phyloP scores from a whole-genome alignment of 2,113 vertebrate genomes.

The Lamprologus speciosus region DNA sequence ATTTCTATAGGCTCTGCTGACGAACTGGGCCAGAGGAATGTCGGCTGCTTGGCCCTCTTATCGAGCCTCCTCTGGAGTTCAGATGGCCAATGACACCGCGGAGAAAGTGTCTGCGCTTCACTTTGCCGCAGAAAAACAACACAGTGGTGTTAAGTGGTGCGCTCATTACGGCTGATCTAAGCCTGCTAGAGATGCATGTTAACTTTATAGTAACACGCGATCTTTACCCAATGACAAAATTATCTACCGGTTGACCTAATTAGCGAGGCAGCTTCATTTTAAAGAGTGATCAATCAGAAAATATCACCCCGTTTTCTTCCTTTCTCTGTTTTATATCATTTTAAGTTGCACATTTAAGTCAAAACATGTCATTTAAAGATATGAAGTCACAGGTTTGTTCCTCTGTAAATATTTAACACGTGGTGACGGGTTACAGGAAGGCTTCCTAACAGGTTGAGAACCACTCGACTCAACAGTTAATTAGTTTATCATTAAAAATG shows the following conservation, averaged over 20 bases:
- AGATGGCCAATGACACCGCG: conserved; percentile 57
- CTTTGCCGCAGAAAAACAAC: background rate
- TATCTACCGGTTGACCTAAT: background rate
- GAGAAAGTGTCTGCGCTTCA: conserved; percentile 8
- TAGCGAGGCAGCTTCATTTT: background rate
- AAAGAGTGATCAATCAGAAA: background rate
- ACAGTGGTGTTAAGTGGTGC: background rate
- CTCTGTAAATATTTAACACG: background rate
- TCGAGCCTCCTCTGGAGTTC: conserved; percentile 50
- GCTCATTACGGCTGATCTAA: background rate
- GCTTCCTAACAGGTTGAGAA: background rate
- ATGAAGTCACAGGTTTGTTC: background rate
- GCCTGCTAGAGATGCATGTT: background rate
- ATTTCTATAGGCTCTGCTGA: conserved; percentile 64
- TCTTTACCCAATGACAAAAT: background rate
- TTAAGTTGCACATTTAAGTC: background rate
- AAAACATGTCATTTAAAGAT: background rate
- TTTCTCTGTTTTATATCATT: background rate
- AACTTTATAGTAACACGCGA: background rate
- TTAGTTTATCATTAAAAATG: background rate
- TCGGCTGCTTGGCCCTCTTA: conserved; percentile 42
- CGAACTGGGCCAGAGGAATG: conserved; percentile 47
- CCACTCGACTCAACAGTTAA: background rate
- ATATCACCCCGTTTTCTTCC: background rate
- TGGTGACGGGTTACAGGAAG: background rate